These are phyloP conservation scores for Drosophila lacicola DNA, from an alignment of 2,888 invertebrate species.

Conservation along the genomic window DNA sequence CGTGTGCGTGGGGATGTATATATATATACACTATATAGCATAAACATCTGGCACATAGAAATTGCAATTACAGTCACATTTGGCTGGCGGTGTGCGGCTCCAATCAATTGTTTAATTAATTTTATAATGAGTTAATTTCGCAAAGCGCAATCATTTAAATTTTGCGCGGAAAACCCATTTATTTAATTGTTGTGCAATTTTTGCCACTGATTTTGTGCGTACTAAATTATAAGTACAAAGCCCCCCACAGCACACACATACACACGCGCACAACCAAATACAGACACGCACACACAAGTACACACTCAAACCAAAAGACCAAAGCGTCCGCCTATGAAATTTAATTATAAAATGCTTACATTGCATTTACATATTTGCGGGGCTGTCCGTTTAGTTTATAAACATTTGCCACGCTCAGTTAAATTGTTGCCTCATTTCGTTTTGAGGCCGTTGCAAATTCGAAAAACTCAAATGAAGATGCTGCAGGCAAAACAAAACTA, in stretches of 20 bases:
- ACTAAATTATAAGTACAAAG: slow-evolving; percentile 50
- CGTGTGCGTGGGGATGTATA: neutral
- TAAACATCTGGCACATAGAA: slow-evolving; percentile 33
- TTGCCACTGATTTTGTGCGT: slow-evolving; percentile 48
- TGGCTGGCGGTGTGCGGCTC: slow-evolving; percentile 40
- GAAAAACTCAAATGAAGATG: slow-evolving; percentile 23
- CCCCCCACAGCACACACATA: neutral
- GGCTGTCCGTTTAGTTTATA: slow-evolving; percentile 53
- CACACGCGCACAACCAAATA: neutral
- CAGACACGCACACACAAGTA: neutral
- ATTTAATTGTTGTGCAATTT: slow-evolving; percentile 49
- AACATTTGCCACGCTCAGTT: slow-evolving; percentile 65
- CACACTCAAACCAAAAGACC: slow-evolving; percentile 5
- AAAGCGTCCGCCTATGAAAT: slow-evolving; percentile 58
- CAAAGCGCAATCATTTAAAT: slow-evolving; percentile 67
- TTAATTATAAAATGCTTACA: slow-evolving; percentile 78
- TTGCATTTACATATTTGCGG: slow-evolving; percentile 70
- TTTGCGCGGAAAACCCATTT: slow-evolving; percentile 39
- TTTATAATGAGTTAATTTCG: slow-evolving; percentile 82
- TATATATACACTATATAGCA: no score
- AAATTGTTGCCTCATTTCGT: slow-evolving; percentile 52
- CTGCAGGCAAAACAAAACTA: slow-evolving; percentile 2
- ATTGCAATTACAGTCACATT: slow-evolving; percentile 57
- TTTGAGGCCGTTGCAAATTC: slow-evolving; percentile 39
- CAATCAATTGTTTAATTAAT: slow-evolving; percentile 82